phyloP scores from a whole-genome alignment of 2,888 invertebrate species.

The Amphipoea lucens region DNA sequence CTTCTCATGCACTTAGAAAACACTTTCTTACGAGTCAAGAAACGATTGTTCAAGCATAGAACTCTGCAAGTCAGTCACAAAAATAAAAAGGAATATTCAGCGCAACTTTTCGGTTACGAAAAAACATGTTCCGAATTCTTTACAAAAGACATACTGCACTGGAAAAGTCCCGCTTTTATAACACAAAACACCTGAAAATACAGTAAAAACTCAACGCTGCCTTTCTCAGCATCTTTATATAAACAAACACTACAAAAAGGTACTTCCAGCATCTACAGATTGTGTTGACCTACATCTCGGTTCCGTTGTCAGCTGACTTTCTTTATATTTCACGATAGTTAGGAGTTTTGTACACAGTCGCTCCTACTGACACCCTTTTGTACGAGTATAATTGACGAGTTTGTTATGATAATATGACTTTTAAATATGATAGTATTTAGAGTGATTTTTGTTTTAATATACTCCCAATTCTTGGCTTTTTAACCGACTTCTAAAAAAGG shows the following conservation, averaged over 20 bases:
- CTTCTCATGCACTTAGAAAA: background rate
- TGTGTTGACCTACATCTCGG: conserved; percentile 43
- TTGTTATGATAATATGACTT: background rate
- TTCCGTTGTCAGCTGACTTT: conserved; percentile 44
- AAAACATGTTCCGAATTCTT: background rate
- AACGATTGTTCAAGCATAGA: background rate
- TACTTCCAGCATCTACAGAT: conserved; percentile 14
- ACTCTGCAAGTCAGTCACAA: background rate
- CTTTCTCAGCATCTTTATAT: conserved; percentile 25
- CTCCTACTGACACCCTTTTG: conserved; percentile 14
- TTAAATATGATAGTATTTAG: no score
- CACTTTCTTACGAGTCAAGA: background rate
- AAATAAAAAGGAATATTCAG: background rate
- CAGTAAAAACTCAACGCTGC: conserved; percentile 25
- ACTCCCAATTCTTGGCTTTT: background rate
- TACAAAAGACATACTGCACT: conserved; percentile 11
- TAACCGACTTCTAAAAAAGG: no score
- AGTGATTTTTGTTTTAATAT: no score
- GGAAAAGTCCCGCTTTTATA: conserved; percentile 12
- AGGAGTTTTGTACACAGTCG: conserved; percentile 28
- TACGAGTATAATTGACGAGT: background rate
- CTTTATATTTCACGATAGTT: conserved; percentile 53
- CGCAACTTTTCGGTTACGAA: background rate
- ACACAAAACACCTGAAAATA: conserved; percentile 32
- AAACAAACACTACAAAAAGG: conserved; percentile 21